phyloP scores from a whole-genome alignment of 1,140 invertebrate species.

The Panagrolaimus sp. region DNA sequence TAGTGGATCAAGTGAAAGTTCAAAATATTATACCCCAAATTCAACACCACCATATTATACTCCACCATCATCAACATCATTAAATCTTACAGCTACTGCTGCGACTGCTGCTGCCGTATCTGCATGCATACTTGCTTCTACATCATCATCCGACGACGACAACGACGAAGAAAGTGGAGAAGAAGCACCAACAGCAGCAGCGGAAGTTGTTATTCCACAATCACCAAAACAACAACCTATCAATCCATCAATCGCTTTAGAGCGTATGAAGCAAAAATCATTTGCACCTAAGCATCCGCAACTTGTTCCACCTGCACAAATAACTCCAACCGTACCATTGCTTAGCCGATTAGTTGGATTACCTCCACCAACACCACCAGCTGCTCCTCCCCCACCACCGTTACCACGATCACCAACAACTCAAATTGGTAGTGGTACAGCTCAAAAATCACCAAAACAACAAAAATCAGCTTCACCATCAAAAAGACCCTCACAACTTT shows the following conservation, averaged over 20 bases:
- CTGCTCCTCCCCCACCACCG: constrained; percentile 7
- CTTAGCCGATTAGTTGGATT: constrained; percentile 11
- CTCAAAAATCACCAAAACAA: not conserved
- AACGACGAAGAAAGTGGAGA: not conserved
- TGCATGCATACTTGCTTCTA: constrained; percentile 4
- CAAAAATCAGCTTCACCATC: not conserved
- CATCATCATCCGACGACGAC: not conserved
- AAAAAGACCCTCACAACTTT: not conserved
- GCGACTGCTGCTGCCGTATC: not conserved
- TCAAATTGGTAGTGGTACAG: not conserved
- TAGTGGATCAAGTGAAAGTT: constrained; percentile 1
- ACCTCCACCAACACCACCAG: not conserved
- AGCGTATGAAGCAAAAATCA: constrained; percentile 7
- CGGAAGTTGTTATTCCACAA: too few species aligned
- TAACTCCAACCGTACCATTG: constrained; percentile 7
- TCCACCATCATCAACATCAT: constrained; percentile 1
- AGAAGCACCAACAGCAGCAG: too few species aligned
- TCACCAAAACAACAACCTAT: too few species aligned
- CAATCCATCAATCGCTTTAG: not conserved
- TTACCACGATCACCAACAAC: not conserved
- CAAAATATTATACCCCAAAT: not conserved
- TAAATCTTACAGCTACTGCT: constrained; percentile 12
- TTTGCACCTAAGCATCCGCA: constrained; percentile 4
- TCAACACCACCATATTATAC: not conserved
- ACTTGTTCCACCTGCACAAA: not conserved